Percentiles rank a stretch among this genome's conserved stretches.
phyloP scores from a whole-genome alignment of 2,113 vertebrate genomes.

The Chaetodon auriga region DNA sequence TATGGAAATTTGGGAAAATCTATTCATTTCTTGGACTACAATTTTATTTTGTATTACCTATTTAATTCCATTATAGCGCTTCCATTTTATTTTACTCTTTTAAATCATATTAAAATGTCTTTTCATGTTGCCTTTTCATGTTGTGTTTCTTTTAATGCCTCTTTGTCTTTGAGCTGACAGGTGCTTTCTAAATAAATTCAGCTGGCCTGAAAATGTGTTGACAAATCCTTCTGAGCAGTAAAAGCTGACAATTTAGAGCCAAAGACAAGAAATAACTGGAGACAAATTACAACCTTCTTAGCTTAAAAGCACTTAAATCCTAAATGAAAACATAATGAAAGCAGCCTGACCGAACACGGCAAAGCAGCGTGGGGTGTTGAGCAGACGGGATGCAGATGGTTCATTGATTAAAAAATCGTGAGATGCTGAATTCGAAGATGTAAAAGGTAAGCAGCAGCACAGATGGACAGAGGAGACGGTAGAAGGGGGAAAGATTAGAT shows the following conservation, averaged over 20 bases:
- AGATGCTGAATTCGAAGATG: neutral
- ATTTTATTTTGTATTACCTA: neutral
- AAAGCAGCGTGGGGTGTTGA: neutral
- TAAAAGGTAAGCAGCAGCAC: constrained; percentile 1
- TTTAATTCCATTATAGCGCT: neutral
- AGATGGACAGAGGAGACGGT: constrained; percentile 14
- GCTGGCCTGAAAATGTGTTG: neutral
- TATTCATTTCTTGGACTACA: neutral
- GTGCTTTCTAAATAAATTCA: neutral
- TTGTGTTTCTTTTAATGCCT: neutral
- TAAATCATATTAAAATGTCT: neutral
- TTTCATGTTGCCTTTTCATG: too few relatives aligned
- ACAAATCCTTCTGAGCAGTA: neutral
- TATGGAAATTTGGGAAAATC: neutral
- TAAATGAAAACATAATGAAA: neutral
- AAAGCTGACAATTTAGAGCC: neutral
- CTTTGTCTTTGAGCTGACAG: neutral
- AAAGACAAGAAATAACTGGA: neutral
- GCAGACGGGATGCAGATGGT: neutral
- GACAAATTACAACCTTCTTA: neutral
- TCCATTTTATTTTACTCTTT: neutral
- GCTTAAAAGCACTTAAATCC: neutral
- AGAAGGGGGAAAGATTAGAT: neutral
- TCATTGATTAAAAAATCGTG: neutral
- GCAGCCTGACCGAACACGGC: neutral